These are phyloP conservation scores for Anarhynchus alexandrinus DNA, from an alignment of 2,113 vertebrate species.

Conservation along the genomic window DNA sequence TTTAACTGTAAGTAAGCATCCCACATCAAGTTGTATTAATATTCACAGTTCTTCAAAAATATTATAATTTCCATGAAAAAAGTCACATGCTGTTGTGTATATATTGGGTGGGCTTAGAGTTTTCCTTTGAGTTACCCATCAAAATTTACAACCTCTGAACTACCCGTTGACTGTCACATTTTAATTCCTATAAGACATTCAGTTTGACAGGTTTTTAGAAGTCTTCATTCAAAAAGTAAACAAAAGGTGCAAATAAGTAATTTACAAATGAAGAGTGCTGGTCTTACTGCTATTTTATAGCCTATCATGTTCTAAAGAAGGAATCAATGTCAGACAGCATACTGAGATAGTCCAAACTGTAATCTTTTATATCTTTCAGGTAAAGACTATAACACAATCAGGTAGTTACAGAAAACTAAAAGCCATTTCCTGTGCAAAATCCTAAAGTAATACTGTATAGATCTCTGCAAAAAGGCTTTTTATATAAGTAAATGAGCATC, in stretches of 20 bases:
- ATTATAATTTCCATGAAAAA: neutral
- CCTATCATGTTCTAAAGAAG: neutral
- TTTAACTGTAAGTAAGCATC: neutral
- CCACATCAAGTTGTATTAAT: neutral
- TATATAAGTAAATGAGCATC: neutral
- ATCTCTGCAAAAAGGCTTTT: neutral
- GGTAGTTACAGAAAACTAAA: neutral
- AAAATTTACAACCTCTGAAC: neutral
- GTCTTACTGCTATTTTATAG: neutral
- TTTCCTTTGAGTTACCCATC: neutral
- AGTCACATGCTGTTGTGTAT: neutral
- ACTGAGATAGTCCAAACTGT: neutral
- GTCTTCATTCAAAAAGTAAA: neutral
- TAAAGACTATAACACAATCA: neutral
- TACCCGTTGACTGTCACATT: neutral
- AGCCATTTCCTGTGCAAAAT: neutral
- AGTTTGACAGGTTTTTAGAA: neutral
- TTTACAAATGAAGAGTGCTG: neutral
- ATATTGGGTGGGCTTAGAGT: neutral
- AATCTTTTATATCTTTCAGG: neutral
- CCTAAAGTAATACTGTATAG: neutral
- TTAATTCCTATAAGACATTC: neutral
- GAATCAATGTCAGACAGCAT: neutral
- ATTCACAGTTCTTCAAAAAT: neutral
- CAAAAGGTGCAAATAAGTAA: neutral